Base-by-base conservation (phyloP, 2,797 vertebrate genomes). In the Chromis chromis region DNA sequence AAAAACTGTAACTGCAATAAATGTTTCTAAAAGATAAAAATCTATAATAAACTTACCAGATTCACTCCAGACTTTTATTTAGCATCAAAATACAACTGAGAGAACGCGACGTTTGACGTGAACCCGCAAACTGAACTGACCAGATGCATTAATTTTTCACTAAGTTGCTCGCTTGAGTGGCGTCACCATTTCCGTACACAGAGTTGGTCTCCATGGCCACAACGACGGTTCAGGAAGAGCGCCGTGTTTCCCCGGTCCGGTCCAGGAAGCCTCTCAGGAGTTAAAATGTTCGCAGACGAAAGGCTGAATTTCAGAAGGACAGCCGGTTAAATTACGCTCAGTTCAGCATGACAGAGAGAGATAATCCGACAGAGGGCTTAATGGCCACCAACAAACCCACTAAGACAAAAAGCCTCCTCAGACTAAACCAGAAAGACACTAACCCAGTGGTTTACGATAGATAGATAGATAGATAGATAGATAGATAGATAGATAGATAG, bases 171-270 rank as follows among this genome's bases (percentile, higher is more conserved):
- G 64, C 57, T 56, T 39, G 50, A 70, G 36, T 1, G 28, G 64
- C 65, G 27, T 79, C 68, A 56, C 61, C 63, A 88, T 84, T 91
- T 92, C 91, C 87, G 84, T 88, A 89, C 60, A 91, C 90, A 81
- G 6, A 36, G 2, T 16, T 9, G 22, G 81, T 93, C 71, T 87
- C 93, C 92, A 92, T 92, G 53, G 76, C 89, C 67, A 93, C 91
- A 53, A 6, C 4, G 66, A 48, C 56, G 22, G 60, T 56, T 71
- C 12, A 31, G 48, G n/a, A 65, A 63, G 65, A 31, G 55, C 70
- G 71, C 66, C 28, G 27, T 52, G 16, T 57, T 73, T 55, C 61
- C 77, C 58, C 2, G 1, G 14, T 31, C 25, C 62, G 1, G 56
- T 10, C 14, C 44, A n/a, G 6, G 17, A 10, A 36, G 33, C 33